phyloP scores from a whole-genome alignment of 2,797 vertebrate species.

The Catharus ustulatus region DNA sequence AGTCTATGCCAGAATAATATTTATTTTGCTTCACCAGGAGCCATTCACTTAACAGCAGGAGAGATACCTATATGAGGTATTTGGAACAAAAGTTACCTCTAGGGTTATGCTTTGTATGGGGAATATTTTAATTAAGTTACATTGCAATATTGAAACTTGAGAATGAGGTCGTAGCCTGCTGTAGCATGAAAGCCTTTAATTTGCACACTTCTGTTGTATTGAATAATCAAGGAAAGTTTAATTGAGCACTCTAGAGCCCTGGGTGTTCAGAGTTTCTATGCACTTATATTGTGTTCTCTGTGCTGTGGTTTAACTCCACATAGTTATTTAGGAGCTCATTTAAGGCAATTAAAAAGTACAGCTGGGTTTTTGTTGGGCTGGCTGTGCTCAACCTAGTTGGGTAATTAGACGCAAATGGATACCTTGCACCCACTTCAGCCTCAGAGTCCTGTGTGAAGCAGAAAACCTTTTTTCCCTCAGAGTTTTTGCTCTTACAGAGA shows the following conservation, averaged over 20 bases:
- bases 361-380: constrained; percentile 38
- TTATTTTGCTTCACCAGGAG: constrained; percentile 43
- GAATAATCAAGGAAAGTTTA: constrained; percentile 66
- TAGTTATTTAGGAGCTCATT: constrained; percentile 55
- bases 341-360: constrained; percentile 61
- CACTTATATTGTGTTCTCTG: constrained; percentile 28
- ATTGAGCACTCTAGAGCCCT: constrained; percentile 47
- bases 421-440: constrained; percentile 23
- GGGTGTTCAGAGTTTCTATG: constrained; percentile 24
- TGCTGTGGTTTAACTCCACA: constrained; percentile 17
- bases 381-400: not conserved
- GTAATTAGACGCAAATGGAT: constrained; percentile 52
- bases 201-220: constrained; percentile 60
- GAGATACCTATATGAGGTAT: constrained; percentile 21
- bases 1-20: constrained; percentile 39
- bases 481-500: not conserved
- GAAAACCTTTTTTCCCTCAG: not conserved
- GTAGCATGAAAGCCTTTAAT: constrained; percentile 65
- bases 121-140: constrained; percentile 66
- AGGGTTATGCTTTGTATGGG: constrained; percentile 23
- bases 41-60: constrained; percentile 40
- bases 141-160: constrained; percentile 59
- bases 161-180: constrained; percentile 61
- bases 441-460: not conserved
- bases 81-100: constrained; percentile 59